phyloP scores from a whole-genome alignment of 2,113 vertebrate species.

The Podarcis cretensis region DNA sequence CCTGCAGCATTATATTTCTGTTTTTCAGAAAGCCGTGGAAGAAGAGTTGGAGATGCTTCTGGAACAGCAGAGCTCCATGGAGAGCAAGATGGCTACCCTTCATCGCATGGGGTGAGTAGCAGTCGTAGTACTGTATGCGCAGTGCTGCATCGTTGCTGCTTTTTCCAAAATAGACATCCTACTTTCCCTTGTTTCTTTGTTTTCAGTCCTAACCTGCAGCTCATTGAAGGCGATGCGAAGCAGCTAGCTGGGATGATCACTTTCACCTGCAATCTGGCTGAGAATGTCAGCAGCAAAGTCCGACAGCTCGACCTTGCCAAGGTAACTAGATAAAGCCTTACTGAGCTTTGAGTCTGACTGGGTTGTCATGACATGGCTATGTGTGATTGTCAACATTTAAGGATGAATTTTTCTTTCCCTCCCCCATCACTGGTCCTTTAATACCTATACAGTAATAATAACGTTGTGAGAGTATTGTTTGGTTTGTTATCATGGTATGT shows the following conservation, averaged over 20 bases:
- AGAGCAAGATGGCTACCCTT: slow-evolving; percentile 92
- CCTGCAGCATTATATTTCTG: not conserved
- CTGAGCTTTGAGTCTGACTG: not conserved
- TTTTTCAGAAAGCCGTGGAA: slow-evolving; percentile 85
- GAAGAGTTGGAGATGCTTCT: slow-evolving; percentile 87
- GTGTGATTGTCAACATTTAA: not conserved
- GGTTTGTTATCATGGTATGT: too few species aligned
- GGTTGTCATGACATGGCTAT: not conserved
- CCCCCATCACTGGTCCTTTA: not conserved
- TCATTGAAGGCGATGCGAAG: slow-evolving; percentile 95
- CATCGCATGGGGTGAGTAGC: slow-evolving; percentile 92
- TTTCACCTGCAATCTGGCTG: slow-evolving; percentile 96
- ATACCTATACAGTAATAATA: not conserved
- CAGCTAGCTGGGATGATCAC: slow-evolving; percentile 96
- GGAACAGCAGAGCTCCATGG: slow-evolving; percentile 86
- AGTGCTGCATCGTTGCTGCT: not conserved
- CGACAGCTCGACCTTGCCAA: slow-evolving; percentile 96
- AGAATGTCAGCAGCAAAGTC: slow-evolving; percentile 97
- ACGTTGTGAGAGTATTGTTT: too few species aligned
- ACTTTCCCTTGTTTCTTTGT: slow-evolving; percentile 3
- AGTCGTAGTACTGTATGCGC: too few species aligned
- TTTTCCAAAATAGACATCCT: rapidly evolving
- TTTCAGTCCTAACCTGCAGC: slow-evolving; percentile 90
- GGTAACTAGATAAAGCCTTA: slow-evolving; percentile 66
- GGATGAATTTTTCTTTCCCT: not conserved